Base-by-base conservation (phyloP, 1,140 invertebrate genomes). In the Formica selysi region DNA sequence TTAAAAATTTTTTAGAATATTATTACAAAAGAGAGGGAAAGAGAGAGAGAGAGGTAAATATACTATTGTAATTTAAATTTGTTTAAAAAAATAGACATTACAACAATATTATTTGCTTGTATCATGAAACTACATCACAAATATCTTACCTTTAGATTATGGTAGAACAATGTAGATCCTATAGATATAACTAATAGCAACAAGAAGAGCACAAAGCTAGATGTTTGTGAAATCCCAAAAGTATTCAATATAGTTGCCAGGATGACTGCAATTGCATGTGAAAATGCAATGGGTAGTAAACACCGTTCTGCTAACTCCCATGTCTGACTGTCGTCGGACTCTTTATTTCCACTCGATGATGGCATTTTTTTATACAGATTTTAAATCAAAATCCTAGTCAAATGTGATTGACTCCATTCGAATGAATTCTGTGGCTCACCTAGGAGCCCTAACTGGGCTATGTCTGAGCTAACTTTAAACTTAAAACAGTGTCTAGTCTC, bases 241-340 rank as follows among this genome's bases (percentile, higher is more conserved):
- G 95, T 95, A 92, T 97, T 97, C 29, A 98, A 95, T 73, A 97
- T 92, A 48, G 97, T 96, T 54, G 97, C 97, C 8, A 97, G 92
- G 84, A 98, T 96, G 68, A 97, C 96, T 38, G 97, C 97, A 13
- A 97, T 95, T 19, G 97, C 97, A 93, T 98, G 97, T 89, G 97
- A 97, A 92, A 97, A 97, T 80, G 97, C 95, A 57, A 97, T 96
- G 10, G 97, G 97, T 88, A 97, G 94, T n/a, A 97, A 95, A 89
- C 97, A 97, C 26, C 97, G 95, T 94, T 98, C 97, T 89, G 97
- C 96, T 80, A 98, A 96, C 93, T 98, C 97, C 97, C 97, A 98
- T 83, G 97, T 94, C 57, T 95, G 92, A 91, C 95, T 95, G 48
- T 95, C 93, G 79, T 95, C 94, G 10, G 91, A 83, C 32, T 93